phyloP scores from a whole-genome alignment of 92 coral and sea anemone genomes.

The Palythoa grandiflora region DNA sequence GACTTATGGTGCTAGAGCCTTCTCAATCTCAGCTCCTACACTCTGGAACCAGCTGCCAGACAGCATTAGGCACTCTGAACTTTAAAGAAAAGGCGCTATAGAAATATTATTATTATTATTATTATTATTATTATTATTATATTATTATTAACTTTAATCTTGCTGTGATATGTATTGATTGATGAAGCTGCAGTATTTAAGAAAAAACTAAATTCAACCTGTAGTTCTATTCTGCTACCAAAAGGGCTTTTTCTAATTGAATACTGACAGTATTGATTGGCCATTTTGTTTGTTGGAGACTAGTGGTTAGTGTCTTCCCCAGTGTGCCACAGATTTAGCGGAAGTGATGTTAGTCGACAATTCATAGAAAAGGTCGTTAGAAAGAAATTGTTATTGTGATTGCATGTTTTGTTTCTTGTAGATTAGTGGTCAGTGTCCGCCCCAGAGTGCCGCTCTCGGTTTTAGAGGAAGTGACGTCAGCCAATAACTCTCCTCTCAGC shows the following conservation, averaged over 20 bases:
- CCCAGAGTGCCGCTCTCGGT: slow-evolving; percentile 89
- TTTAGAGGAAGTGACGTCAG: slow-evolving; percentile 85
- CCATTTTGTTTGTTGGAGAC: not conserved
- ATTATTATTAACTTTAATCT: too few relatives aligned
- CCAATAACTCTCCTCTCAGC: slow-evolving; percentile 94
- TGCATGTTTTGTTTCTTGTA: slow-evolving; percentile 15
- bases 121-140: too few relatives aligned
- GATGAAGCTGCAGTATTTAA: not conserved
- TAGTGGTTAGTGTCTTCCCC: not conserved
- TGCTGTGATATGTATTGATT: too few relatives aligned
- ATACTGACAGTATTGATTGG: not conserved
- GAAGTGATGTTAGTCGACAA: not conserved
- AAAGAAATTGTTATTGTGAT: not conserved
- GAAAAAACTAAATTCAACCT: too few relatives aligned
- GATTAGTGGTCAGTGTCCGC: slow-evolving; percentile 85
- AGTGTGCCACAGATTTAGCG: not conserved
- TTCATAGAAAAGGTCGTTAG: not conserved
- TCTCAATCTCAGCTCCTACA: too few relatives aligned
- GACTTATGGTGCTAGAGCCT: too few relatives aligned
- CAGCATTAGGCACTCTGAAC: too few relatives aligned
- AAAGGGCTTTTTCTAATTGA: not conserved
- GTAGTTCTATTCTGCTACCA: not conserved
- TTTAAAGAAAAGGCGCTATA: too few relatives aligned
- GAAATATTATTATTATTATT: too few relatives aligned
- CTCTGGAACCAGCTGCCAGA: too few relatives aligned